These are phyloP conservation scores for Amphimedon queenslandica DNA, from an alignment of 37 sponge, comb jelly and placozoan genomes.

Conservation along the genomic window DNA sequence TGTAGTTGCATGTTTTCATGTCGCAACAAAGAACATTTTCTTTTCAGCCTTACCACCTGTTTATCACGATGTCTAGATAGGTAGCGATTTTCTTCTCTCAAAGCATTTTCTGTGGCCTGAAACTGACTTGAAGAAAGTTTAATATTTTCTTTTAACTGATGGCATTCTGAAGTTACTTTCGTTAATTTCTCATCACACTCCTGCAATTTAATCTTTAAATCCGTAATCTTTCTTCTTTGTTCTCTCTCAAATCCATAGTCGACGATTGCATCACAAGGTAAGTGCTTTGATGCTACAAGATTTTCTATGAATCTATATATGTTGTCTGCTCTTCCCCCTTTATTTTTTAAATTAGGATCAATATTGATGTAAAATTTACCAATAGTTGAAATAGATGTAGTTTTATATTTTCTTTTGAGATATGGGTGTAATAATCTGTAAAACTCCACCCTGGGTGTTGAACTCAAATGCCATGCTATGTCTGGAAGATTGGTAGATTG, in stretches of 20 bases:
- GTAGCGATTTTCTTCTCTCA: no score
- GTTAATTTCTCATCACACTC: not conserved
- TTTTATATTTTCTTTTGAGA: not conserved
- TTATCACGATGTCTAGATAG: no score
- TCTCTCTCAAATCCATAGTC: no score
- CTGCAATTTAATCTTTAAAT: no score
- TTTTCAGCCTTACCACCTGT: no score
- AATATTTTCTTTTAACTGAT: not conserved
- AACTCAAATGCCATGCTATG: not conserved
- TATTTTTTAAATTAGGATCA: constrained; percentile 11
- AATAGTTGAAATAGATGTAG: constrained; percentile 3
- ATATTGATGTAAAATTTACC: constrained; percentile 32
- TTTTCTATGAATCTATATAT: constrained; percentile 27
- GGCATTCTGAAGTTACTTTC: not conserved
- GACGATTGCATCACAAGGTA: not conserved
- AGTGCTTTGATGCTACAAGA: not conserved
- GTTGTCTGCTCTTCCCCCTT: constrained; percentile 11
- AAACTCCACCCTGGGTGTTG: not conserved
- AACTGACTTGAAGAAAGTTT: not conserved
- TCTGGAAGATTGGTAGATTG: not conserved
- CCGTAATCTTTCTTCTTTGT: no score
- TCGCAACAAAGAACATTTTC: no score
- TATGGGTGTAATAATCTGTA: not conserved
- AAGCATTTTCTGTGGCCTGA: not conserved
- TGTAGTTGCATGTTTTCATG: no score